Evolutionary conservation across 2,797 vertebrate species (phyloP).

Genomic region (Dermochelys coriacea): DNA sequence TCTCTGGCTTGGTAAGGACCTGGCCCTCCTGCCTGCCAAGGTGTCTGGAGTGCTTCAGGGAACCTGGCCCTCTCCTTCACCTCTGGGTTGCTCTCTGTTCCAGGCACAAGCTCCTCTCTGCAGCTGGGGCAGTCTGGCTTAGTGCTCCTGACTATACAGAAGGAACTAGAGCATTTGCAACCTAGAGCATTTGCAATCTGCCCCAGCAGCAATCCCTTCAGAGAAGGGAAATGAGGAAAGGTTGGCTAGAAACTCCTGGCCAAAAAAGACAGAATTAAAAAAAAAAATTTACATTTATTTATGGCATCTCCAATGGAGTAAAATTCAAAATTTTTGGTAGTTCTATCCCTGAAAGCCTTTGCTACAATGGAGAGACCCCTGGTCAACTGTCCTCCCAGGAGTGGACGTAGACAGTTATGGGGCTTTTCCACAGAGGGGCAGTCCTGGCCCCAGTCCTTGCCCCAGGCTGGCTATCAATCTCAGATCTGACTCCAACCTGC

Average conservation of each 20-base stretch:
- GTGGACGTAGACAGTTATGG: not conserved
- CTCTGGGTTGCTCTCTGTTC: not conserved
- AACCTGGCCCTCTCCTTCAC: not conserved
- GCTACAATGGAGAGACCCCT: not conserved
- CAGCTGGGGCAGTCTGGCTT: not conserved
- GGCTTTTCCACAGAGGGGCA: not conserved
- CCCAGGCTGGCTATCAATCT: not conserved
- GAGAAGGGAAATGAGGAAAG: not conserved
- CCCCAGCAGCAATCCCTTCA: constrained; percentile 9
- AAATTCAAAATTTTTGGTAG: not conserved
- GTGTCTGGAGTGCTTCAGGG: not conserved
- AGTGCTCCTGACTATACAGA: not conserved
- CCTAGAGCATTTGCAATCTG: not conserved
- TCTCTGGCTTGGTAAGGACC: constrained; percentile 12
- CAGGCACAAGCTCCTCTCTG: not conserved
- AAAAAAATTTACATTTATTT: not conserved
- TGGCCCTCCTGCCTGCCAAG: constrained; percentile 31
- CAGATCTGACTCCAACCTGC: not conserved
- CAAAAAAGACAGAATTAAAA: not conserved
- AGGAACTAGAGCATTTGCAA: not conserved
- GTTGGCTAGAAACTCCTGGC: not conserved
- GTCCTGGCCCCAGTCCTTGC: not conserved
- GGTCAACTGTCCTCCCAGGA: not conserved
- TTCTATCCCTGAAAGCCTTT: no score
- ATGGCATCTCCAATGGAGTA: not conserved